A percentile compares a stretch with the other conserved stretches of the same genome.
Evolutionary conservation across 30 jellyfish, hydroid and myxozoan species (phyloP).

Genomic region (Pseudorhiza aurosa): DNA sequence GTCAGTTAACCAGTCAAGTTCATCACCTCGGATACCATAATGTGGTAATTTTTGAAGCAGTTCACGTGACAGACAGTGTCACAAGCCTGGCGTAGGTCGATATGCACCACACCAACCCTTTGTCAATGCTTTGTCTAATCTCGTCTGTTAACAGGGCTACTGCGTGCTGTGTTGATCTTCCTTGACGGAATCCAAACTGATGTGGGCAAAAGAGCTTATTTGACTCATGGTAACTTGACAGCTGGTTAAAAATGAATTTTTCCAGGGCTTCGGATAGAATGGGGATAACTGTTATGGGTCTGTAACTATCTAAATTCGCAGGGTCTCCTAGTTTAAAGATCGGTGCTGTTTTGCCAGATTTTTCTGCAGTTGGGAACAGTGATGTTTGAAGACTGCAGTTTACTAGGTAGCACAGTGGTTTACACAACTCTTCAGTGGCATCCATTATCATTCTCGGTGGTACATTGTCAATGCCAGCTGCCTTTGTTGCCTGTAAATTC

Average conservation of each 20-base stretch:
- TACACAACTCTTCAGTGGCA: conserved; percentile 52
- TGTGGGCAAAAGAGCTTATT: conserved; percentile 44
- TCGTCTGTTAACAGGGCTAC: conserved; percentile 53
- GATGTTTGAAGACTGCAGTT: conserved; percentile 25
- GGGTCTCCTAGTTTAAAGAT: conserved; percentile 24
- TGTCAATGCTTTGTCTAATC: conserved; percentile 71
- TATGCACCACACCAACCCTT: conserved; percentile 62
- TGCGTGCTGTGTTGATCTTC: conserved; percentile 71
- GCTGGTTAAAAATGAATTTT: conserved; percentile 34
- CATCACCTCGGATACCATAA: conserved; percentile 39
- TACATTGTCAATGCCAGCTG: conserved; percentile 20
- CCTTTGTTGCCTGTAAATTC: conserved; percentile 23
- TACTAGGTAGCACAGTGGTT: conserved; percentile 45
- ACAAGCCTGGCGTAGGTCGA: conserved; percentile 49
- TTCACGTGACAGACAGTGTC: conserved; percentile 53
- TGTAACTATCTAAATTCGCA: conserved; percentile 6
- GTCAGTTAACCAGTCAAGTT: conserved; percentile 38
- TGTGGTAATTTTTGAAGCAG: conserved; percentile 37
- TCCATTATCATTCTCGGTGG: conserved; percentile 34
- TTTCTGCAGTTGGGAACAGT: conserved; percentile 17
- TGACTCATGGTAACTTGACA: conserved; percentile 47
- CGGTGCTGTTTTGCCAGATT: conserved; percentile 45
- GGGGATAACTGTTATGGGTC: conserved; percentile 20
- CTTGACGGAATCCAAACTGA: conserved; percentile 70
- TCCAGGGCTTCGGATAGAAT: conserved; percentile 4